phyloP scores from a whole-genome alignment of 2,113 vertebrate species.

The Stigmatopora nigra region DNA sequence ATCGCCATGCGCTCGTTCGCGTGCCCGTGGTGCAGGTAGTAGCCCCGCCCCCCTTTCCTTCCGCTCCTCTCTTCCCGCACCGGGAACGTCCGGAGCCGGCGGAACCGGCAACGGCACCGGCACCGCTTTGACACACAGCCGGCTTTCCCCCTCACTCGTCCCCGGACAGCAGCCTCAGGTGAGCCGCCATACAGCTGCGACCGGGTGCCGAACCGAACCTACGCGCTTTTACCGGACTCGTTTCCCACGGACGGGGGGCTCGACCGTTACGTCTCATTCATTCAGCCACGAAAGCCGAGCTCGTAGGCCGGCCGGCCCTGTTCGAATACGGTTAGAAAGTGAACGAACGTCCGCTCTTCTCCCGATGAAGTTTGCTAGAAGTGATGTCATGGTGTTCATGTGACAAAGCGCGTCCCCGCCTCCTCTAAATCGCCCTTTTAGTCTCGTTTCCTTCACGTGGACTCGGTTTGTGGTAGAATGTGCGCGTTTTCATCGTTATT shows the following conservation, averaged over 20 bases:
- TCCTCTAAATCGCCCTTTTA: constrained; percentile 7
- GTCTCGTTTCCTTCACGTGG: neutral
- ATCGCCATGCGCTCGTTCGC: constrained; percentile 10
- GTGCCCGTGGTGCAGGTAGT: constrained; percentile 53
- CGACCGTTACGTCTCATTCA: constrained; percentile 30
- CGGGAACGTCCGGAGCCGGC: neutral
- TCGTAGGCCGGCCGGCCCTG: constrained; percentile 5
- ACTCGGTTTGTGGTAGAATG: neutral
- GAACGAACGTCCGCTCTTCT: constrained; percentile 23
- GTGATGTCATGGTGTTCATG: constrained; percentile 49
- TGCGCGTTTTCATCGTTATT: too few relatives aligned
- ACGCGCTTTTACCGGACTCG: neutral
- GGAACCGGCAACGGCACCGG: neutral
- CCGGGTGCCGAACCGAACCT: neutral
- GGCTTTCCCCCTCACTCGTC: neutral
- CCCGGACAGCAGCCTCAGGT: constrained; percentile 34
- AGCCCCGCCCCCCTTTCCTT: constrained; percentile 46
- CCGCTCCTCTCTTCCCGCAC: constrained; percentile 13
- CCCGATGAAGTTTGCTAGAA: constrained; percentile 53
- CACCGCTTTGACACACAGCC: neutral
- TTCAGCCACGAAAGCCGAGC: constrained; percentile 19
- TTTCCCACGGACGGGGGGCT: constrained; percentile 3
- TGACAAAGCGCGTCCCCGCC: constrained; percentile 2
- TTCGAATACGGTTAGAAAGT: neutral
- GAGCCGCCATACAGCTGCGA: constrained; percentile 18